Evolutionary conservation across 2,797 vertebrate genomes (phyloP).

Genomic region (Telmatherina bonti): DNA sequence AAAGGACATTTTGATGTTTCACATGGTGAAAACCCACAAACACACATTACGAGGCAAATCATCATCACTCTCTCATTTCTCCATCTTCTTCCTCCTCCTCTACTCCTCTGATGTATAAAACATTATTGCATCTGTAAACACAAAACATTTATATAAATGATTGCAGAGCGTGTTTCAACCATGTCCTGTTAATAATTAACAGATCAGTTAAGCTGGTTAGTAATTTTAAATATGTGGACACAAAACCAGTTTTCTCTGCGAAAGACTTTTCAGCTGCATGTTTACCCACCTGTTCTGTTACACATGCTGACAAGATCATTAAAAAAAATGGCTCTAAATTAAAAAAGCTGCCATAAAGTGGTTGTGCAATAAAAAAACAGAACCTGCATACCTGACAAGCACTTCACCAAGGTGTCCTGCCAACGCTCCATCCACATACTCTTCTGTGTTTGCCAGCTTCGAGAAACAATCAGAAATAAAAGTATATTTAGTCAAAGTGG

Average conservation of each 20-base stretch:
- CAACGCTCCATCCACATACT: constrained; percentile 95
- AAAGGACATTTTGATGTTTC: constrained; percentile 51
- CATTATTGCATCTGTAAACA: constrained; percentile 94
- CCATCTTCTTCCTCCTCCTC: constrained; percentile 99
- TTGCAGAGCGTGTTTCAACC: neutral
- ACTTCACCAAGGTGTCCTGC: constrained; percentile 97
- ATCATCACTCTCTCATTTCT: constrained; percentile 95
- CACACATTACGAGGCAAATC: constrained; percentile 38
- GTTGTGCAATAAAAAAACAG: neutral
- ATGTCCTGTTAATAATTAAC: neutral
- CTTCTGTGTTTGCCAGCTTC: constrained; percentile 97
- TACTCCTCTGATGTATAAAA: constrained; percentile 97
- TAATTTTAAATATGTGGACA: neutral
- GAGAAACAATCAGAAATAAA: accelerated
- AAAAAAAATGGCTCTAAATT: too few relatives aligned
- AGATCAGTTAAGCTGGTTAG: neutral
- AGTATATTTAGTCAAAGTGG: neutral
- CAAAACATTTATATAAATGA: neutral
- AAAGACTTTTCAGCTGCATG: neutral
- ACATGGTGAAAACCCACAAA: constrained; percentile 78
- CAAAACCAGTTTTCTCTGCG: too few relatives aligned
- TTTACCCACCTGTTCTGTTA: neutral
- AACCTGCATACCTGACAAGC: constrained; percentile 88
- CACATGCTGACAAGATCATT: neutral
- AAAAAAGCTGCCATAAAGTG: neutral